Conservation (phyloP, 2,797 vertebrate species). For the Pangasius djambal region DNA sequence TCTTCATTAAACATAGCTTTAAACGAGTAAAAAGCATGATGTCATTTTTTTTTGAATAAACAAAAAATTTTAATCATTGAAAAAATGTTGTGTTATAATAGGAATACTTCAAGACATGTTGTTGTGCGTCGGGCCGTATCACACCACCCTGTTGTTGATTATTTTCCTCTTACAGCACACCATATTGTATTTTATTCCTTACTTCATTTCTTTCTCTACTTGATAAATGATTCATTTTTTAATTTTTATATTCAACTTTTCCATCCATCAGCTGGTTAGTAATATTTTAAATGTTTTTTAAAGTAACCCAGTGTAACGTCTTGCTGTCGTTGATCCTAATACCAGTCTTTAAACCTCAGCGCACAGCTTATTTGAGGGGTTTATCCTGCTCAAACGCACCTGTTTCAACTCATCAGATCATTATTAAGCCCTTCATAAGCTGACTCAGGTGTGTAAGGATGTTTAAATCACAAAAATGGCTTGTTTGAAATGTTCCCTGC, state of each 20-base stretch:
- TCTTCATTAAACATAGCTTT: not conserved
- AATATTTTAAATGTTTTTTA: not conserved
- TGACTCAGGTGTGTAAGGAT: not conserved
- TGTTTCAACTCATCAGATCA: not conserved
- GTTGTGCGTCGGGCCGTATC: no score
- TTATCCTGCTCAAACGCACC: not conserved
- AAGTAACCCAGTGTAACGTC: not conserved
- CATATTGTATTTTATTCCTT: not conserved
- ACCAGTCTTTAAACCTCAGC: not conserved
- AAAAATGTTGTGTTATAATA: not conserved
- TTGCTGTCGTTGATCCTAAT: not conserved
- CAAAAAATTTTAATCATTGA: not conserved
- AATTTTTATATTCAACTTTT: not conserved
- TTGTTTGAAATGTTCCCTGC: slow-evolving; percentile 9
- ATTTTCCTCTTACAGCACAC: not conserved
- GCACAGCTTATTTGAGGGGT: not conserved
- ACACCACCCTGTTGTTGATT: not conserved
- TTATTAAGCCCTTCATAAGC: not conserved
- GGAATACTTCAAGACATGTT: not conserved
- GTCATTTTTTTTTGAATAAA: not conserved
- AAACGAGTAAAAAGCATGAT: not conserved
- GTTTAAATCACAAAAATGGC: slow-evolving; percentile 6
- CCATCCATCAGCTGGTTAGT: not conserved
- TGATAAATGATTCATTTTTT: not conserved
- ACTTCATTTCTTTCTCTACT: not conserved